Conservation (phyloP, 1,140 invertebrate species). For the Stratiolaelaps scimitus region DNA sequence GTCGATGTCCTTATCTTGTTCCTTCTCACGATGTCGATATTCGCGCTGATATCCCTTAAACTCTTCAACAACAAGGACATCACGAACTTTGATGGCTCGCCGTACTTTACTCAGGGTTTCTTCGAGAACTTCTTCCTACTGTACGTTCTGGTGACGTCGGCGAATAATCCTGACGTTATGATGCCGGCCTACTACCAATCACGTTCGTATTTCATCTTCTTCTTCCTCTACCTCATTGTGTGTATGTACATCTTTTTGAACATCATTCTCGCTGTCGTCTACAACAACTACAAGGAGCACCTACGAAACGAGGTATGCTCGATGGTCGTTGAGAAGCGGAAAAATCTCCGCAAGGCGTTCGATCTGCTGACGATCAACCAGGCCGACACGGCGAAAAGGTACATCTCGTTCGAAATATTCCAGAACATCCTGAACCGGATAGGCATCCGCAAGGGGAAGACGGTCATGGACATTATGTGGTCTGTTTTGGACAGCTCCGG, state of each 20-base stretch:
- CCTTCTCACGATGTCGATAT: conserved; percentile 43
- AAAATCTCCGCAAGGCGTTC: conserved; percentile 42
- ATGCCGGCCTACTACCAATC: conserved; percentile 46
- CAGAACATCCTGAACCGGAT: conserved; percentile 9
- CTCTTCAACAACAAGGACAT: conserved; percentile 43
- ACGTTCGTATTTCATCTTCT: conserved; percentile 45
- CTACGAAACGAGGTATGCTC: conserved; percentile 45
- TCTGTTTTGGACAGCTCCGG: conserved; percentile 42
- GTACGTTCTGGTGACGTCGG: conserved; percentile 48
- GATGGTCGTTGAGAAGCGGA: conserved; percentile 41
- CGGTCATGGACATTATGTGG: conserved; percentile 42
- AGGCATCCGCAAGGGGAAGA: conserved; percentile 13
- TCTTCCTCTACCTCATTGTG: conserved; percentile 44
- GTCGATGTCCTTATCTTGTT: conserved; percentile 46
- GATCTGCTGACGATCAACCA: conserved; percentile 39
- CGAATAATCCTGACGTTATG: conserved; percentile 49
- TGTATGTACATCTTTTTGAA: conserved; percentile 49
- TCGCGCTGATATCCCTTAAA: conserved; percentile 46
- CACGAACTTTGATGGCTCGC: conserved; percentile 41
- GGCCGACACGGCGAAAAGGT: not conserved
- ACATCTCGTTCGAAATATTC: conserved; percentile 11
- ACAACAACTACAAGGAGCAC: conserved; percentile 47
- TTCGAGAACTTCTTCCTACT: conserved; percentile 45
- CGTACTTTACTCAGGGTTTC: conserved; percentile 44
- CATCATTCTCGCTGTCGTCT: conserved; percentile 47